Conservation (phyloP, 2,797 vertebrate species). For the Neosilurus hyrtlii region DNA sequence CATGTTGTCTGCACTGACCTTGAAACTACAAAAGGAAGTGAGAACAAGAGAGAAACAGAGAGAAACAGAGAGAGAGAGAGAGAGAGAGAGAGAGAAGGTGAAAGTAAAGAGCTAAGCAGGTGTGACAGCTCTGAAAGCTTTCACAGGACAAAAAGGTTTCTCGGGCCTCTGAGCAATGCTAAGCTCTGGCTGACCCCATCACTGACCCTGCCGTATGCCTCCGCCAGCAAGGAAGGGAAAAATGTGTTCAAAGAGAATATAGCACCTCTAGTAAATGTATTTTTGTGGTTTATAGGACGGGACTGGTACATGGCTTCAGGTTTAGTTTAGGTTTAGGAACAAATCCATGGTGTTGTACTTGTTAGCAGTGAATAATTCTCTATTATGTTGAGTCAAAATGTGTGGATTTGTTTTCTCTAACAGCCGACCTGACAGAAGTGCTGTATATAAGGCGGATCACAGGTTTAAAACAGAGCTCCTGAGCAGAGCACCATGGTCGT, state of each 20-base stretch:
- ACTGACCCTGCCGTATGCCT: slow-evolving; percentile 55
- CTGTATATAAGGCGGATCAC: neutral
- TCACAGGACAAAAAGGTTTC: slow-evolving; percentile 65
- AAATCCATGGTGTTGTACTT: neutral
- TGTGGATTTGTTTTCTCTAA: neutral
- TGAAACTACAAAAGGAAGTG: slow-evolving; percentile 53
- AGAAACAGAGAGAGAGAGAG: slow-evolving; percentile 13
- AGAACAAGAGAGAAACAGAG: slow-evolving; percentile 15
- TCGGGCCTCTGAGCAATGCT: slow-evolving; percentile 64
- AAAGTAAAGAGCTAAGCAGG: slow-evolving; percentile 68
- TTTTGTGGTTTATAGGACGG: neutral
- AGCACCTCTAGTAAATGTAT: neutral
- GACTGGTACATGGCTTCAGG: neutral
- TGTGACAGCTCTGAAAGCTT: slow-evolving; percentile 74
- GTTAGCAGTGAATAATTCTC: neutral
- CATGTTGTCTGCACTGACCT: slow-evolving; percentile 39
- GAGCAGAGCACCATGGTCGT: no score
- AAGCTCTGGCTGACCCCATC: slow-evolving; percentile 68
- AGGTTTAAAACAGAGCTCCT: neutral
- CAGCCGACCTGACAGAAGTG: neutral
- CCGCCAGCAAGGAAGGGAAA: slow-evolving; percentile 49
- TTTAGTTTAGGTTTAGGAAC: neutral
- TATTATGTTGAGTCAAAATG: neutral
- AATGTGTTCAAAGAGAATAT: slow-evolving; percentile 36
- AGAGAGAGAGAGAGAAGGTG: slow-evolving; percentile 6